These are phyloP conservation scores for Nymphalis io DNA, from an alignment of 1,140 invertebrate species.

Conservation along the genomic window DNA sequence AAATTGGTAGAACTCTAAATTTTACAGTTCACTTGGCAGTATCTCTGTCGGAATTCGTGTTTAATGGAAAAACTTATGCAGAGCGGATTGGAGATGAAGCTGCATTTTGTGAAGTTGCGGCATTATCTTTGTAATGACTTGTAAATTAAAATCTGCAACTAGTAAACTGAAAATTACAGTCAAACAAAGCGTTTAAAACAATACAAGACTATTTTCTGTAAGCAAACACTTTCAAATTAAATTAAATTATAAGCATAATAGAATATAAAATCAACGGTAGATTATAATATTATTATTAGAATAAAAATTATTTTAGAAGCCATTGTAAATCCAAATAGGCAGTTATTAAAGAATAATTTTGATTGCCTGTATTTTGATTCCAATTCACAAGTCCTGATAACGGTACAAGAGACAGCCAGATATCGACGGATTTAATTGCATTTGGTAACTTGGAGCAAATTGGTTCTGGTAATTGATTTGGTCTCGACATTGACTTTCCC, in stretches of 20 bases:
- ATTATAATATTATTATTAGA: neutral
- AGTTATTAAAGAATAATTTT: conserved; percentile 1
- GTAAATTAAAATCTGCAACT: conserved; percentile 19
- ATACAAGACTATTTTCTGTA: neutral
- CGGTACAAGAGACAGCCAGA: conserved; percentile 18
- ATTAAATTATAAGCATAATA: neutral
- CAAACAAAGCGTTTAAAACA: neutral
- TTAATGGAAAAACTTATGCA: conserved; percentile 81
- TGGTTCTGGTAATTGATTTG: conserved; percentile 51
- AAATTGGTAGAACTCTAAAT: conserved; percentile 78
- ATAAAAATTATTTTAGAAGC: neutral
- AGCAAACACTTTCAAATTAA: neutral
- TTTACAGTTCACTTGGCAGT: conserved; percentile 80
- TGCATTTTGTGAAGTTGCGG: conserved; percentile 59
- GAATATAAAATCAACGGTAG: no score
- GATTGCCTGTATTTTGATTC: conserved; percentile 12
- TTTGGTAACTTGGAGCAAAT: conserved; percentile 47
- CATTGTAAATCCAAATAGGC: neutral
- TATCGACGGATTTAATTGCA: conserved; percentile 46
- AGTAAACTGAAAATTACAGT: conserved; percentile 3
- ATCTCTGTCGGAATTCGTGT: conserved; percentile 77
- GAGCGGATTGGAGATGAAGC: conserved; percentile 74
- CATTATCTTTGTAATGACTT: conserved; percentile 45
- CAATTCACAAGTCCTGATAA: conserved; percentile 13
- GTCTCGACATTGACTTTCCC: conserved; percentile 24